These are phyloP conservation scores for Prolemur simus DNA, from an alignment of 2,113 vertebrate species.

Conservation along the genomic window DNA sequence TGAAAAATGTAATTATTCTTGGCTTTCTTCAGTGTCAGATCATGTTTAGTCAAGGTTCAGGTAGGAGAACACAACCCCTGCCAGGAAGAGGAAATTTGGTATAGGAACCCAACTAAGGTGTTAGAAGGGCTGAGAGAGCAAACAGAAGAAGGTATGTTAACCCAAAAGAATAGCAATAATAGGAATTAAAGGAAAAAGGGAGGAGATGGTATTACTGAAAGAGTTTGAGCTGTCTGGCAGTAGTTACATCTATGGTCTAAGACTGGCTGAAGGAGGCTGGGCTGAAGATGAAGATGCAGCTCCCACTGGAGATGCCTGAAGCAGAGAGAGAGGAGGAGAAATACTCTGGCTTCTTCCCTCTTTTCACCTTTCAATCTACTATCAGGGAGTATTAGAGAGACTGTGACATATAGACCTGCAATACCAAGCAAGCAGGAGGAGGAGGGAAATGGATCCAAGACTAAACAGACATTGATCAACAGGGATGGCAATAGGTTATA, in stretches of 20 bases:
- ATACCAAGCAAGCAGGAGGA: not conserved
- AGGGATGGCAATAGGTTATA: not conserved
- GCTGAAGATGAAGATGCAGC: not conserved
- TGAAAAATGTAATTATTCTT: not conserved
- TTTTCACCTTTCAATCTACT: not conserved
- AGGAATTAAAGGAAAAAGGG: not conserved
- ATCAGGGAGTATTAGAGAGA: not conserved
- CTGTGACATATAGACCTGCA: not conserved
- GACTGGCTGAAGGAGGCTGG: not conserved
- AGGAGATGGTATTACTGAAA: not conserved
- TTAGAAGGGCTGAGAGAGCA: not conserved
- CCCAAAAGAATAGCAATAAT: not conserved
- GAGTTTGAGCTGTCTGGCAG: not conserved
- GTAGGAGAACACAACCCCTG: not conserved
- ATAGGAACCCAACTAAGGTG: not conserved
- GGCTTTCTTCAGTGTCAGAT: not conserved
- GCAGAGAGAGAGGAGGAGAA: not conserved
- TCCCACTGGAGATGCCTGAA: not conserved
- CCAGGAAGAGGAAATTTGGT: not conserved
- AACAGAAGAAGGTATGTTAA: not conserved
- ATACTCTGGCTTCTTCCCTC: not conserved
- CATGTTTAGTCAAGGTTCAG: not conserved
- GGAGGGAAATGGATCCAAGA: not conserved
- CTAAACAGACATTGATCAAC: not conserved
- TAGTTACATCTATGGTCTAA: not conserved